Evolutionary conservation across 2,113 vertebrate genomes (phyloP), one percentile per base, ranked within the genome.

Genomic region (Hepsetus odoe): DNA sequence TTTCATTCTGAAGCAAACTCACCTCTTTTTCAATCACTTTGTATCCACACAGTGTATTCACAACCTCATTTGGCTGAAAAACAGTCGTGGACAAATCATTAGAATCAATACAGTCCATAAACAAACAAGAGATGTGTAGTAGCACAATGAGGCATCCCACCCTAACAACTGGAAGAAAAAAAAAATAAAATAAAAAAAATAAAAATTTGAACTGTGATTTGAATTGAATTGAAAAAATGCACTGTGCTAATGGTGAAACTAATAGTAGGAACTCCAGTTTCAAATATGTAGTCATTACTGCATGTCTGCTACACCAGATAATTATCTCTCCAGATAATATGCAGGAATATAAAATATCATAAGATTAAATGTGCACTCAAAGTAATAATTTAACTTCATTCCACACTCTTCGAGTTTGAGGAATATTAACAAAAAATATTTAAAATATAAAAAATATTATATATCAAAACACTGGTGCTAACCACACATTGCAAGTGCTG

Each of bases 31-130:
- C 0, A 11, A 93, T 51, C 13, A 83, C 81, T 24, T 86, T 46
- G 82, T 88, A 89, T 51, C 93, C 93, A 86, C 93, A 94, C 78
- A 94, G 2, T 0, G 91, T 93, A 74, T 94, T 94, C 58, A 70
- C 68, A 77, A 94, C 92, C 86, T 91, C 91, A 77, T 85, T 87
- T 18, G 84, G 85, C 92, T 93, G 82, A 5, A 86, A 81, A 6
- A 83, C 33, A 76, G 20, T 44, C 71, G 59, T 55, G 68, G 83
- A 68, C 18, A 30, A 67, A n/a, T 82, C 24, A 83, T 22, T 80
- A 22, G 2, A 2, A 49, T 16, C 74, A 58, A 46, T 6, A 78
- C 9, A 76, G 40, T 61, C 22, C 9, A 18, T 28, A 49, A 71
- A 71, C 26, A 12, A 55, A 24, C 35, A 65, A 18, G 4, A 4